These are phyloP conservation scores for Drosophila pruinosa DNA, from an alignment of 1,140 invertebrate species.

Conservation along the genomic window DNA sequence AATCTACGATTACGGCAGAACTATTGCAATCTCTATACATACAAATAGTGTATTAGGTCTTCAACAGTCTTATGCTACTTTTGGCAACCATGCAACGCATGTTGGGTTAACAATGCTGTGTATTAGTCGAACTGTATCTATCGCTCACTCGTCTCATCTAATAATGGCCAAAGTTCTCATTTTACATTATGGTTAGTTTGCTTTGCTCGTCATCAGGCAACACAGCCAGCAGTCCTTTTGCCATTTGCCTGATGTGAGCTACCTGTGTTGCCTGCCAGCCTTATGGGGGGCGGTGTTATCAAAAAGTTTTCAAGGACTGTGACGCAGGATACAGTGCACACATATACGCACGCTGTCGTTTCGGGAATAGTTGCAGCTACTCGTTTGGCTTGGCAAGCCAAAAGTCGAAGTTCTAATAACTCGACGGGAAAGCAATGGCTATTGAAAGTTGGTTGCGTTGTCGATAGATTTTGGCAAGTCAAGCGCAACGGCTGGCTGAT, in stretches of 20 bases:
- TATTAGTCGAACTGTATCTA: slow-evolving; percentile 14
- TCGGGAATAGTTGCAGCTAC: not conserved
- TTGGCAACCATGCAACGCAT: not conserved
- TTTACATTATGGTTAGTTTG: slow-evolving; percentile 64
- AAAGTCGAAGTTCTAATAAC: slow-evolving; percentile 60
- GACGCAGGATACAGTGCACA: slow-evolving; percentile 26
- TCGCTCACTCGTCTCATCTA: slow-evolving; percentile 31
- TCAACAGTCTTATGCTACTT: not conserved
- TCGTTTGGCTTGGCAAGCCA: slow-evolving; percentile 1
- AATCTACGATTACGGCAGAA: not conserved
- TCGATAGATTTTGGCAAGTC: slow-evolving; percentile 59
- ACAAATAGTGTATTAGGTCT: not conserved
- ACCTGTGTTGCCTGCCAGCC: not conserved
- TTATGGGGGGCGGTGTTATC: slow-evolving; percentile 46
- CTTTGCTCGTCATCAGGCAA: slow-evolving; percentile 45
- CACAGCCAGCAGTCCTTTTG: not conserved
- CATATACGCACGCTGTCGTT: not conserved
- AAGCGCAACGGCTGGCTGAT: slow-evolving; percentile 51
- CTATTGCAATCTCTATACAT: not conserved
- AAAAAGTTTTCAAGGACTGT: slow-evolving; percentile 77
- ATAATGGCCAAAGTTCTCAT: slow-evolving; percentile 73
- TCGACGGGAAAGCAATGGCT: slow-evolving; percentile 48
- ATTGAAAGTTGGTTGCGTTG: slow-evolving; percentile 59
- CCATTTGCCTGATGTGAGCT: not conserved
- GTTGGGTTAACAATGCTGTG: not conserved